Conservation (phyloP, 2,888 invertebrate species). For the Bombylius major region DNA sequence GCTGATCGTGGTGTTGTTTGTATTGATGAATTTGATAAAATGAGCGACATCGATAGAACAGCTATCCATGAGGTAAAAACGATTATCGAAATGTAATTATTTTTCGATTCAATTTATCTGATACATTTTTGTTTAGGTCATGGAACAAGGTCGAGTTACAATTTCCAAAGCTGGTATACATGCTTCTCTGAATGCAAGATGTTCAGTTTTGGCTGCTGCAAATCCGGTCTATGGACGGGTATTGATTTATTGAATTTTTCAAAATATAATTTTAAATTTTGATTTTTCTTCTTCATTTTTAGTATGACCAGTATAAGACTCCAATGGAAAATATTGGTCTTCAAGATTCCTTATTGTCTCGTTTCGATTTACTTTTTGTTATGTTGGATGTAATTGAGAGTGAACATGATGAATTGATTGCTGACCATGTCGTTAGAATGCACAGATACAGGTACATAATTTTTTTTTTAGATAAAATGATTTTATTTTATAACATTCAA, state of each 20-base stretch:
- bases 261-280: neutral
- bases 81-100: neutral
- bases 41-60: constrained; percentile 97
- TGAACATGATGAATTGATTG: constrained; percentile 80
- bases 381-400: constrained; percentile 88
- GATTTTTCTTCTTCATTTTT: constrained; percentile 21
- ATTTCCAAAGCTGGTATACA: constrained; percentile 99
- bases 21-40: constrained; percentile 94
- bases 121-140: constrained; percentile 49
- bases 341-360: constrained; percentile 91
- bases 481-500: neutral
- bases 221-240: constrained; percentile 96
- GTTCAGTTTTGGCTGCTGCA: constrained; percentile 97
- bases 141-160: constrained; percentile 97
- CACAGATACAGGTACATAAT: constrained; percentile 80
- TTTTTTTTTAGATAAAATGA: neutral
- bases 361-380: constrained; percentile 97
- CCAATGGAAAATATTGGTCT: constrained; percentile 99
- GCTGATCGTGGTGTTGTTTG: constrained; percentile 98
- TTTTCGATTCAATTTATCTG: neutral
- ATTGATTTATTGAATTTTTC: constrained; percentile 21
- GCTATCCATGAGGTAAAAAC: constrained; percentile 90
- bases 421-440: constrained; percentile 95
- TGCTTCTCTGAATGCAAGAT: constrained; percentile 91
- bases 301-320: constrained; percentile 98